A percentile compares a stretch with the other conserved stretches of the same genome.
Evolutionary conservation across 1,140 invertebrate species (phyloP).

Genomic region (Bombus affinis): DNA sequence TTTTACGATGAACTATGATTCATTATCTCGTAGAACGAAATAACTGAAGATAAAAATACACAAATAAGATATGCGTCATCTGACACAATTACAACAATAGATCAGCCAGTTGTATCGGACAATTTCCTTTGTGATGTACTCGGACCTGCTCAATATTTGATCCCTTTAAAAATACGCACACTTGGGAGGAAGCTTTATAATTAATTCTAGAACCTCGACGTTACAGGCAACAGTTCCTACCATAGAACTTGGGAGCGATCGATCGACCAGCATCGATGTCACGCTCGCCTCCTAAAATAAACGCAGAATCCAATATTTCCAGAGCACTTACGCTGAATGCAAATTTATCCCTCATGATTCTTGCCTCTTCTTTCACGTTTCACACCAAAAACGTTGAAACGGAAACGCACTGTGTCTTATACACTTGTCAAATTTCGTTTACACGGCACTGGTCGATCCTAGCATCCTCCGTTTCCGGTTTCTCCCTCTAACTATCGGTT

Average conservation of each 20-base stretch:
- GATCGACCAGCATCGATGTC: conserved; percentile 12
- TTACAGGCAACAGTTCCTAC: too few species aligned
- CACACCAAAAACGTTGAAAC: background rate
- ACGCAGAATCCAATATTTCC: background rate
- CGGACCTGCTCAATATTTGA: background rate
- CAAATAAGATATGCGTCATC: background rate
- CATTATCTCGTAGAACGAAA: background rate
- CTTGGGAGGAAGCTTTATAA: background rate
- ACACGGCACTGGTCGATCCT: background rate
- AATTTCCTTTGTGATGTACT: background rate
- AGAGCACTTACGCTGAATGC: conserved; percentile 69
- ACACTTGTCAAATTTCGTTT: background rate
- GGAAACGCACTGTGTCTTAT: too few species aligned
- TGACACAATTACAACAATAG: background rate
- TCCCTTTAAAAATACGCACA: background rate
- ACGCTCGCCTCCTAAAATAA: conserved; percentile 25
- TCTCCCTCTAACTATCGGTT: background rate
- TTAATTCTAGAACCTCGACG: background rate
- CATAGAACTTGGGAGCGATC: background rate
- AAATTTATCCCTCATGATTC: conserved; percentile 73
- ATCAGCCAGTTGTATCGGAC: background rate
- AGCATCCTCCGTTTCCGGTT: background rate
- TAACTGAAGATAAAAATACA: background rate
- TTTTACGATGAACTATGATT: too few species aligned
- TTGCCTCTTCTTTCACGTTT: background rate